Evolutionary conservation across 2,113 vertebrate species (phyloP).

Genomic region (Donacobius atricapilla): DNA sequence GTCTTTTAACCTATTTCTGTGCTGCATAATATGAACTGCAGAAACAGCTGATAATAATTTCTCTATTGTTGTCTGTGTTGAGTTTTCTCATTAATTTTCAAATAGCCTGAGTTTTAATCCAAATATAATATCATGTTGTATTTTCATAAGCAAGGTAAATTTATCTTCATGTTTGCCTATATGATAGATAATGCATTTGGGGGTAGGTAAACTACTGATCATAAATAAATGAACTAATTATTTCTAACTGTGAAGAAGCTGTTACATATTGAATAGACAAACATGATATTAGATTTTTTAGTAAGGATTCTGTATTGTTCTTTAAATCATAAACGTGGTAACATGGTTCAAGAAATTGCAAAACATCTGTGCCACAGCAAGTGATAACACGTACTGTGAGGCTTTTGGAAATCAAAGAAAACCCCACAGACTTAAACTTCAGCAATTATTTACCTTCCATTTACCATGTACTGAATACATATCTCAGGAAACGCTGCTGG

Average conservation of each 20-base stretch:
- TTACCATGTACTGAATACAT: background rate
- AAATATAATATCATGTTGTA: background rate
- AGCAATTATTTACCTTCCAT: background rate
- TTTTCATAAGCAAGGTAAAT: background rate
- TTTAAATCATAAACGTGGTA: background rate
- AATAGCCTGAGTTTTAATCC: background rate
- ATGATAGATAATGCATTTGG: background rate
- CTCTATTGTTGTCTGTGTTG: background rate
- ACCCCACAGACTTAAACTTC: background rate
- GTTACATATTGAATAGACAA: background rate
- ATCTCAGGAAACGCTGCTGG: background rate
- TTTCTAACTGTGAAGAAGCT: background rate
- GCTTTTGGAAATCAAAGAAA: background rate
- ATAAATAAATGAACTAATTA: background rate
- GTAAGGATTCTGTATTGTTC: background rate
- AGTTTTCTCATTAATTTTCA: background rate
- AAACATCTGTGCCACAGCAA: background rate
- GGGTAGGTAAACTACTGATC: background rate
- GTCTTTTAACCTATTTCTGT: background rate
- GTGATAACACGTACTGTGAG: accelerated
- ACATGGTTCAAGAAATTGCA: background rate
- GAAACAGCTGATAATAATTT: background rate
- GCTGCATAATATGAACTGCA: background rate
- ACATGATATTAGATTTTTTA: background rate
- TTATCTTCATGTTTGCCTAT: background rate